These are phyloP conservation scores for Prosopocoilus inquinatus DNA, from an alignment of 2,888 invertebrate species.

Conservation along the genomic window DNA sequence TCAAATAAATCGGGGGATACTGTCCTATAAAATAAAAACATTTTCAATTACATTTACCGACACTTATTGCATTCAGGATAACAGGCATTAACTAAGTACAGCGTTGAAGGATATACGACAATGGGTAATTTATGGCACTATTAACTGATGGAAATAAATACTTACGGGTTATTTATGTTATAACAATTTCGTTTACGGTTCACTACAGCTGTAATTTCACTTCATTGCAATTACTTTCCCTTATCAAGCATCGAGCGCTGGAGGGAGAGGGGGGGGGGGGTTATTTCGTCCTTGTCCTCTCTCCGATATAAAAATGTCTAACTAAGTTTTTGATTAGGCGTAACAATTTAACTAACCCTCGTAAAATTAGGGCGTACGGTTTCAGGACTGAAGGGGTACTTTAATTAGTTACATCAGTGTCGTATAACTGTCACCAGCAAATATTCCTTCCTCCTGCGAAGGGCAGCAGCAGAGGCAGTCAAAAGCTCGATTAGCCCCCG, in stretches of 20 bases:
- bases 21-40: too few species aligned
- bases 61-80: background rate
- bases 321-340: background rate
- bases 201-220: slow-evolving; percentile 5
- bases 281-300: background rate
- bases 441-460: background rate
- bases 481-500: too few species aligned
- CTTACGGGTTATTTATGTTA: slow-evolving; percentile 1
- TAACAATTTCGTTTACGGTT: slow-evolving; percentile 2
- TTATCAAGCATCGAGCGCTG: background rate
- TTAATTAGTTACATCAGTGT: slow-evolving; percentile 18
- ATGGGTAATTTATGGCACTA: slow-evolving; percentile 1
- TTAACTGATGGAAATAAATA: background rate
- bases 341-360: background rate
- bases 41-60: too few species aligned
- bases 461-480: background rate
- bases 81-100: background rate
- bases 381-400: slow-evolving; percentile 3
- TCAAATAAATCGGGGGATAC: too few species aligned
- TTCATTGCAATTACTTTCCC: slow-evolving; percentile 4
- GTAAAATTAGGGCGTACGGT: slow-evolving; percentile 1
- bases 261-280: background rate
- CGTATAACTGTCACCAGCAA: slow-evolving; percentile 17
- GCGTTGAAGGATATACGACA: background rate
- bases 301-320: background rate